Base-by-base conservation (phyloP, 2,797 vertebrate genomes). In the Mionectes olivaceus region DNA sequence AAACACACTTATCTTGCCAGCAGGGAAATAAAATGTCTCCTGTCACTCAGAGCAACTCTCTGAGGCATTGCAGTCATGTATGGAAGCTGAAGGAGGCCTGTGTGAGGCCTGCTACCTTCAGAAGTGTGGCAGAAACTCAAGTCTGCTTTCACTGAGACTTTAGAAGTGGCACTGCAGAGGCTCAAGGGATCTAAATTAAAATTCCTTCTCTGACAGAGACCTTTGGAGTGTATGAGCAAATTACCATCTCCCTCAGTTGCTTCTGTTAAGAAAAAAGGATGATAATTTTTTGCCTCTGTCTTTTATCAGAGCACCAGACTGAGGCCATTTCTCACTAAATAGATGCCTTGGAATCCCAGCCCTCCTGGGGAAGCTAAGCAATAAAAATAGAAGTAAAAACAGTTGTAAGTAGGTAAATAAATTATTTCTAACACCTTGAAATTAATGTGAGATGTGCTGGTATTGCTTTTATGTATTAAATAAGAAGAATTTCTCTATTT, bases 171-270 rank as follows among this genome's bases (percentile, higher is more conserved):
- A 80, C 39, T 94, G 68, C 44, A 53, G 74, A 76, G 81, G 77
- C 84, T 93, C 53, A 19, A 55, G 93, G 81, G 87, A 91, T 68
- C 71, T 28, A 60, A 85, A 92, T 87, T 93, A 91, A 91, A 96
- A 92, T 92, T 93, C 68, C 21, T 11, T 55, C 64, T 95, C 87
- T 92, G 86, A 87, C 83, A 87, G 37, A 69, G 68, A 47, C 75
- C 94, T 89, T 68, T 68, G 78, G 92, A 89, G 86, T 80, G 22
- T 83, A 53, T 70, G 52, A 94, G 53, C 49, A 87, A 89, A 68
- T 90, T 77, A 37, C 37, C 43, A 59, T 23, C 56, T 83, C 70
- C 71, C 37, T 84, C 19, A 35, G 68, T 67, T 93, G 56, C 90
- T 90, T 39, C 43, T 79, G 47, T 7, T 53, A 73, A 71, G 83